Conservation (phyloP, 2,113 vertebrate genomes). For the Jacana jacana region DNA sequence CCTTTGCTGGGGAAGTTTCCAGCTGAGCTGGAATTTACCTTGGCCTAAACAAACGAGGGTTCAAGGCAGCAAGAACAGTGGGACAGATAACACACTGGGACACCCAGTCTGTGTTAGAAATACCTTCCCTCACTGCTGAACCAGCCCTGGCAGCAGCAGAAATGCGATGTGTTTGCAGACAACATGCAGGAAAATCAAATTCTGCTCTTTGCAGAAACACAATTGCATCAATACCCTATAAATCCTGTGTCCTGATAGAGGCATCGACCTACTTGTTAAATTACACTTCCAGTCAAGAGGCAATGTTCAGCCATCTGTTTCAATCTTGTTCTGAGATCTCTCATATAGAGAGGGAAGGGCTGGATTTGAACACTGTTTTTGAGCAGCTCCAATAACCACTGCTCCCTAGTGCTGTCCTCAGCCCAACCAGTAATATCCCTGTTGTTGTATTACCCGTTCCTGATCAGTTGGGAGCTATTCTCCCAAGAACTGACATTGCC, state of each 20-base stretch:
- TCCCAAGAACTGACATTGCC: background rate
- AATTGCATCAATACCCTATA: background rate
- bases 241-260: background rate
- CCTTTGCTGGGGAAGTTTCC: slow-evolving; percentile 32
- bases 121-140: background rate
- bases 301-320: background rate
- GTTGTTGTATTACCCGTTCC: background rate
- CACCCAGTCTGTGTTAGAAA: slow-evolving; percentile 1
- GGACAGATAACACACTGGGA: background rate
- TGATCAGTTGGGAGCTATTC: background rate
- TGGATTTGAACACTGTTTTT: background rate
- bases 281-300: background rate
- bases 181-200: background rate
- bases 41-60: background rate
- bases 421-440: background rate
- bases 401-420: too few relatives aligned
- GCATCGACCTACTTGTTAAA: background rate
- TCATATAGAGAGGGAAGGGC: background rate
- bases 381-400: background rate
- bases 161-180: background rate
- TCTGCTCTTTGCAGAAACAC: background rate
- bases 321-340: background rate
- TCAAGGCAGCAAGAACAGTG: background rate
- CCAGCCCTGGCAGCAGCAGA: background rate
- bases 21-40: slow-evolving; percentile 53